phyloP scores from a whole-genome alignment of 2,888 invertebrate species.

The Acrobasis repandana region DNA sequence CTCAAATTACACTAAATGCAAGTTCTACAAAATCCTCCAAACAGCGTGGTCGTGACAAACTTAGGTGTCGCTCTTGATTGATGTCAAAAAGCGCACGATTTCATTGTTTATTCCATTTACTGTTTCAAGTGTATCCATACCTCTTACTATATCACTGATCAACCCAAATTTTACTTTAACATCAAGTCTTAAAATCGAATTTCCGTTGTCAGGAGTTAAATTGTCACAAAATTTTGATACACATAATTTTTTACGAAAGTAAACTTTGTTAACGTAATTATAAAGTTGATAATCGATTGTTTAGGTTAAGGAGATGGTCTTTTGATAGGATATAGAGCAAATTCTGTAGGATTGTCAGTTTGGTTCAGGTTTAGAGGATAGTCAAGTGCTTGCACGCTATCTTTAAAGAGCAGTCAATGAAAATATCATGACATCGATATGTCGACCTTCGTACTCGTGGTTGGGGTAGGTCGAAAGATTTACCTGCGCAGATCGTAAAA shows the following conservation, averaged over 20 bases:
- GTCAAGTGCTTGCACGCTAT: not conserved
- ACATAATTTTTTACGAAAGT: not conserved
- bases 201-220: not conserved
- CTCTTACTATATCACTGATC: not conserved
- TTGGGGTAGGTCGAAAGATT: no score
- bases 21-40: no score
- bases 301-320: not conserved
- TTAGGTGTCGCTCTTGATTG: slow-evolving; percentile 8
- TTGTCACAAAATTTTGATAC: slow-evolving; percentile 6
- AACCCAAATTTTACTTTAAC: slow-evolving; percentile 3
- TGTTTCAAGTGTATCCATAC: slow-evolving; percentile 3
- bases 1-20: no score
- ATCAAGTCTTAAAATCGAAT: not conserved
- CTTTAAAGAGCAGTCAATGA: slow-evolving; percentile 10
- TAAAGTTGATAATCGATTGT: not conserved
- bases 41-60: no score
- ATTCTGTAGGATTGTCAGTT: slow-evolving; percentile 8
- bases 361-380: slow-evolving; percentile 14
- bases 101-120: slow-evolving; percentile 9
- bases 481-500: no score
- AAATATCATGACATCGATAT: not conserved
- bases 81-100: slow-evolving; percentile 20
- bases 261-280: not conserved
- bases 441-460: not conserved
- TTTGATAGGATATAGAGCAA: slow-evolving; percentile 21